These are phyloP conservation scores for Apodemus agrarius DNA, from an alignment of 2,797 vertebrate species.

Conservation along the genomic window DNA sequence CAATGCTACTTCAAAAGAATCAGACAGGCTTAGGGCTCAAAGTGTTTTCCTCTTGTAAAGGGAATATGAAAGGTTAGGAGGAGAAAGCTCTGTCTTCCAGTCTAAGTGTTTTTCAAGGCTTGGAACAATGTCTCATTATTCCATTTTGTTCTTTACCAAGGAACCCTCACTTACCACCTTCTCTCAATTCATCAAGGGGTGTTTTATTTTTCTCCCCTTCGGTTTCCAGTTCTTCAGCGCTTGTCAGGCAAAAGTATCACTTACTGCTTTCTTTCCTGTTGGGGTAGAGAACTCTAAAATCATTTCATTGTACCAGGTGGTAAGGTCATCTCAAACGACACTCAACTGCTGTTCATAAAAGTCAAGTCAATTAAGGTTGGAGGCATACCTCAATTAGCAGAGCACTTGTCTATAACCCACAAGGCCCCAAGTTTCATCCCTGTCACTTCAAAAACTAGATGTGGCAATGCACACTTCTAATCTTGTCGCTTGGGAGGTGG, in stretches of 20 bases:
- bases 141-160: conserved; percentile 44
- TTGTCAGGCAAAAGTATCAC: conserved; percentile 59
- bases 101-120: conserved; percentile 59
- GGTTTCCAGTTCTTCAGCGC: conserved; percentile 27
- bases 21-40: conserved; percentile 29
- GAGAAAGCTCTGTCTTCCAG: conserved; percentile 27
- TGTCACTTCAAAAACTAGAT: not conserved
- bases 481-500: not conserved
- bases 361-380: not conserved
- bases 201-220: conserved; percentile 8
- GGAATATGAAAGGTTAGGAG: not conserved
- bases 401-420: not conserved
- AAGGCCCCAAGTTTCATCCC: not conserved
- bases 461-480: not conserved
- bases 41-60: conserved; percentile 16
- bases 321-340: conserved; percentile 22
- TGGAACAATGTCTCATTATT: conserved; percentile 58
- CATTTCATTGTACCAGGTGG: conserved; percentile 4
- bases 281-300: conserved; percentile 59
- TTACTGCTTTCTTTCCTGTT: conserved; percentile 40
- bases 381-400: not conserved
- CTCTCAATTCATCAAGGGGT: conserved; percentile 45
- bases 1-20: conserved; percentile 36
- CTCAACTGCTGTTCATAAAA: conserved; percentile 35
- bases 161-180: conserved; percentile 55